Conservation (phyloP, 2,797 vertebrate genomes). For the Spinibarbus caldwelli region DNA sequence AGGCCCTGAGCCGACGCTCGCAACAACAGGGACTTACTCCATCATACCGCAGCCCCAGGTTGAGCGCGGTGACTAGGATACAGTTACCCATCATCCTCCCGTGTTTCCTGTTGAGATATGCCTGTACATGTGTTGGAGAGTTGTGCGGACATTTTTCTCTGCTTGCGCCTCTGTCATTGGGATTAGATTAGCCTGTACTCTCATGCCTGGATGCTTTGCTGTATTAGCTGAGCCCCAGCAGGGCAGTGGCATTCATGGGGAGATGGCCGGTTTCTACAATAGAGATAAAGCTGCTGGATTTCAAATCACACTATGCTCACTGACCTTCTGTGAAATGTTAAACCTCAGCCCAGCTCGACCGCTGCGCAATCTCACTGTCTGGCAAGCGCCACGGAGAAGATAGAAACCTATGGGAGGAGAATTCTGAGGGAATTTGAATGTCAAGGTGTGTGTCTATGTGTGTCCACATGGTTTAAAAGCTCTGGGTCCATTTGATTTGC, state of each 20-base stretch:
- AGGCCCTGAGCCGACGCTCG: constrained; percentile 41
- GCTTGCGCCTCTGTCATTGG: constrained; percentile 41
- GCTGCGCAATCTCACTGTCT: constrained; percentile 39
- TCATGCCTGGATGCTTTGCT: constrained; percentile 56
- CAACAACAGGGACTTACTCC: constrained; percentile 49
- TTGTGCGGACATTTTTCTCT: constrained; percentile 32
- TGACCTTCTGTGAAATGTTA: constrained; percentile 67
- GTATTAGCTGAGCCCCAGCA: constrained; percentile 55
- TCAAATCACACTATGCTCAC: constrained; percentile 58
- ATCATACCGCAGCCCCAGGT: constrained; percentile 45
- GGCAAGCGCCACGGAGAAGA: constrained; percentile 47
- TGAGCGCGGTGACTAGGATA: constrained; percentile 25
- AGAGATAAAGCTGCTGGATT: constrained; percentile 61
- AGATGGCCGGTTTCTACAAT: constrained; percentile 46
- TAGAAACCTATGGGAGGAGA: constrained; percentile 45
- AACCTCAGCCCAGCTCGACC: constrained; percentile 46
- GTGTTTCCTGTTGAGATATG: constrained; percentile 14
- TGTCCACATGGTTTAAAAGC: constrained; percentile 21
- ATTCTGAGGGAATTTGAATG: constrained; percentile 47
- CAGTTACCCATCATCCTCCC: constrained; percentile 18
- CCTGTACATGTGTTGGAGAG: constrained; percentile 36
- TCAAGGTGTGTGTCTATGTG: constrained; percentile 46
- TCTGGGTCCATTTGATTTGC: constrained; percentile 33
- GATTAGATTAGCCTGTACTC: constrained; percentile 58
- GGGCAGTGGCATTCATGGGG: constrained; percentile 60